Evolutionary conservation across 2,113 vertebrate genomes (phyloP).

Genomic region (Donacobius atricapilla): DNA sequence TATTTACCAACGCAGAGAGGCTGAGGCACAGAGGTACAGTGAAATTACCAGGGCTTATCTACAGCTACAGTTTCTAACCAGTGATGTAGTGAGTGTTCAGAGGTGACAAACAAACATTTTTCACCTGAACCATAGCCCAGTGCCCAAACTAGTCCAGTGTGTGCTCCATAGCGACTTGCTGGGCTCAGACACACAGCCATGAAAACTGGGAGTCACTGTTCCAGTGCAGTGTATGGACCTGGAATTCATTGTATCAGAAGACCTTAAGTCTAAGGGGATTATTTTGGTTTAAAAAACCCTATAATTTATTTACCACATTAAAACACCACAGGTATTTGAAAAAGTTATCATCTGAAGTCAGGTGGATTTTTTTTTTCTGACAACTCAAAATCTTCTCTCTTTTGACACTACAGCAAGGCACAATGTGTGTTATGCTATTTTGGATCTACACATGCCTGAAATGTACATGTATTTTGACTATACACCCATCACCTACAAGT

Average conservation of each 20-base stretch:
- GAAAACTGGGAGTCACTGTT: not conserved
- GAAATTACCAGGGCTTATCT: not conserved
- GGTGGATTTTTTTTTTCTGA: not conserved
- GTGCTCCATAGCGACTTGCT: not conserved
- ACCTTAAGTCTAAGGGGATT: not conserved
- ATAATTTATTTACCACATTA: not conserved
- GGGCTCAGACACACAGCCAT: accelerated
- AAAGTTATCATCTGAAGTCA: not conserved
- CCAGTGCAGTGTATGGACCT: not conserved
- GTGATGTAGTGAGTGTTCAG: not conserved
- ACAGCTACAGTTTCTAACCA: not conserved
- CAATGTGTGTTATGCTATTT: not conserved
- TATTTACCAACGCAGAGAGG: not conserved
- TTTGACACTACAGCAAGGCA: not conserved
- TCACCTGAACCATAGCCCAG: not conserved
- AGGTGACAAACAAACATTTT: not conserved
- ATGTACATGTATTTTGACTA: not conserved
- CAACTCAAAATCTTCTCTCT: not conserved
- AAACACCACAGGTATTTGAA: not conserved
- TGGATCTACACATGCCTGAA: not conserved
- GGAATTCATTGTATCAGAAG: not conserved
- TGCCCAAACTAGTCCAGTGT: not conserved
- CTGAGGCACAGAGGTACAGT: not conserved
- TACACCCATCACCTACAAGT: not conserved
- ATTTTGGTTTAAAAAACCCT: not conserved